Conservation (phyloP, 2,797 vertebrate genomes). For the Squalus acanthias region DNA sequence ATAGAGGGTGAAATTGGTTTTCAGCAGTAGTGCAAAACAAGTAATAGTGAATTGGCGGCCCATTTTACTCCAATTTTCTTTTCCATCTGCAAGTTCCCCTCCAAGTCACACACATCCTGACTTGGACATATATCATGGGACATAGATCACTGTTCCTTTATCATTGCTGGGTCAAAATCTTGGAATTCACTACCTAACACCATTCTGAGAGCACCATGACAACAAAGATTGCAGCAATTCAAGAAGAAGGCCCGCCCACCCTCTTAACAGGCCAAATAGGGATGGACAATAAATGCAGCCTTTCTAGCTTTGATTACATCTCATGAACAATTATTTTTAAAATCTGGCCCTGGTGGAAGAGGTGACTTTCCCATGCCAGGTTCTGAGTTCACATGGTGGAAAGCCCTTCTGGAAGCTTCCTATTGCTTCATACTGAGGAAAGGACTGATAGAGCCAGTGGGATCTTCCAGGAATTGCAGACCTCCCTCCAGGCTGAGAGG, state of each 20-base stretch:
- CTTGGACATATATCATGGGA: too few species aligned
- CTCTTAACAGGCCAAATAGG: neutral
- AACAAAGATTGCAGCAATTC: neutral
- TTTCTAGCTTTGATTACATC: neutral
- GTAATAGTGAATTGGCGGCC: neutral
- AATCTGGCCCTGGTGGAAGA: neutral
- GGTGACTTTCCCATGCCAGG: neutral
- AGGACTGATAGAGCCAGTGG: neutral
- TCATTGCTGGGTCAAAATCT: neutral
- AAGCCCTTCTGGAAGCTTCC: neutral
- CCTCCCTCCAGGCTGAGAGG: neutral
- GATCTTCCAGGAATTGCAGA: neutral
- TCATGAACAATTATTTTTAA: neutral
- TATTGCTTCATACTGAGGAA: neutral
- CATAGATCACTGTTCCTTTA: neutral
- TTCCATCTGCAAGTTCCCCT: neutral
- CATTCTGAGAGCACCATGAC: neutral
- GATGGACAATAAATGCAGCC: neutral
- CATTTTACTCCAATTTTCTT: neutral
- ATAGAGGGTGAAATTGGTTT: neutral
- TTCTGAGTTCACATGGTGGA: neutral
- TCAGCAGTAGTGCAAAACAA: neutral
- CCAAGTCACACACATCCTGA: neutral
- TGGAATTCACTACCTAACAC: neutral
- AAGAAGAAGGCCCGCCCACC: neutral